phyloP scores from a whole-genome alignment of 2,797 vertebrate species.

The Poeciliopsis presidionis region DNA sequence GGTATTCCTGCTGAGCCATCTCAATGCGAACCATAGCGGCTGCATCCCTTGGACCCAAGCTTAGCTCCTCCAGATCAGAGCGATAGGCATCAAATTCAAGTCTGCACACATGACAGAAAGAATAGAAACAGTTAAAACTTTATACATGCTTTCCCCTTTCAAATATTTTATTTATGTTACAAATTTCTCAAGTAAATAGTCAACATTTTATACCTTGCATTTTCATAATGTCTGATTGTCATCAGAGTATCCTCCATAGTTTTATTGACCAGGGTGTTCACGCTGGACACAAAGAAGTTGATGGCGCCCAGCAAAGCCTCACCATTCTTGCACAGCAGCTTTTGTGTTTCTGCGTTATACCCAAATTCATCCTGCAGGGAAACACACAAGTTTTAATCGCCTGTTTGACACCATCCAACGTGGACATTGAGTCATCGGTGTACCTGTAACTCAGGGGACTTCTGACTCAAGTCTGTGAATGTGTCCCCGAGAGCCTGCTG shows the following conservation, averaged over 20 bases:
- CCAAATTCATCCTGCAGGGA: constrained; percentile 93
- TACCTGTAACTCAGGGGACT: constrained; percentile 97
- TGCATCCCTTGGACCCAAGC: constrained; percentile 88
- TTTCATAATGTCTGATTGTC: constrained; percentile 95
- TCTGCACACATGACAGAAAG: constrained; percentile 66
- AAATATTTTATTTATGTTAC: not conserved
- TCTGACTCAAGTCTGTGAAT: constrained; percentile 97
- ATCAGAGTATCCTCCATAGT: constrained; percentile 98
- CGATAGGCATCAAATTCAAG: constrained; percentile 96
- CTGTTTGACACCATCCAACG: not conserved
- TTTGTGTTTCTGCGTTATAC: constrained; percentile 96
- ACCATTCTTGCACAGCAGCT: constrained; percentile 94
- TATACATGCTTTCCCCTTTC: not conserved
- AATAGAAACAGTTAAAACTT: not conserved
- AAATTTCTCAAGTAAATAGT: not conserved
- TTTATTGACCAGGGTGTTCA: constrained; percentile 96
- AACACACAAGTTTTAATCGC: not conserved
- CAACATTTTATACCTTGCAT: constrained; percentile 84
- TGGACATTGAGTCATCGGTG: not conserved
- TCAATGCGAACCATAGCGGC: constrained; percentile 88
- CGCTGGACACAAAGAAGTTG: constrained; percentile 95
- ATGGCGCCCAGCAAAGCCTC: constrained; percentile 93
- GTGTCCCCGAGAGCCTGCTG: constrained; percentile 94
- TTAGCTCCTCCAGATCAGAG: constrained; percentile 95
- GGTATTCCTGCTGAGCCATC: constrained; percentile 91